Conservation (phyloP, 30 jellyfish, hydroid and myxozoan species). For the Pelagia noctiluca region DNA sequence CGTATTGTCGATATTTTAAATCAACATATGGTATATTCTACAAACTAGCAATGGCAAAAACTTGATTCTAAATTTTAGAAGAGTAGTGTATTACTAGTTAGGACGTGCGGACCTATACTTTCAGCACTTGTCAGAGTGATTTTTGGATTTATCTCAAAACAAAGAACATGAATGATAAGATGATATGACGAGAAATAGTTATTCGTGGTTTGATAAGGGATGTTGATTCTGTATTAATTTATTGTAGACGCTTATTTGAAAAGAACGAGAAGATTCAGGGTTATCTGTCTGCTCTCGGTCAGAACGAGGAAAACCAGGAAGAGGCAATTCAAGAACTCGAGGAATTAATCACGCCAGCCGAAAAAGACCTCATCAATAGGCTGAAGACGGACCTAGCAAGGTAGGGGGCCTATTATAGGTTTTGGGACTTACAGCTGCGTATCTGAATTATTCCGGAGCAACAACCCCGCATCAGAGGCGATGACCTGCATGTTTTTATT, state of each 20-base stretch:
- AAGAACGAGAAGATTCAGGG: slow-evolving; percentile 94
- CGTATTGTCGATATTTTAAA: too few relatives aligned
- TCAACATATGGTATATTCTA: too few relatives aligned
- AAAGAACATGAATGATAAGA: too few relatives aligned
- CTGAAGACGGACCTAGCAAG: slow-evolving; percentile 85
- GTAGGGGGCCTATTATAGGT: slow-evolving; percentile 20
- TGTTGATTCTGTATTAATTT: neutral
- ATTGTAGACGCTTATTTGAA: slow-evolving; percentile 84
- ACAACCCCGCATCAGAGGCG: neutral
- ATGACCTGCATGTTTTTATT: neutral
- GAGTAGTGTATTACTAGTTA: too few relatives aligned
- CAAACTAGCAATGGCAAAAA: too few relatives aligned
- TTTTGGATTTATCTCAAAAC: too few relatives aligned
- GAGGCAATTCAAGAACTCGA: slow-evolving; percentile 88
- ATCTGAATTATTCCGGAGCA: neutral
- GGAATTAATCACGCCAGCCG: slow-evolving; percentile 94
- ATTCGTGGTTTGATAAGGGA: too few relatives aligned
- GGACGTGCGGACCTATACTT: too few relatives aligned
- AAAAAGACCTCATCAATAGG: slow-evolving; percentile 87
- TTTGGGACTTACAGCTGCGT: neutral
- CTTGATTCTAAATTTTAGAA: too few relatives aligned
- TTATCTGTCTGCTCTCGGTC: slow-evolving; percentile 77
- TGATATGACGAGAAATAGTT: too few relatives aligned
- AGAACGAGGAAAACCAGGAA: slow-evolving; percentile 84
- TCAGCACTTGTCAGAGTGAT: too few relatives aligned